These are phyloP conservation scores for Oxystoma pomonae DNA, from an alignment of 2,888 invertebrate genomes.

Conservation along the genomic window DNA sequence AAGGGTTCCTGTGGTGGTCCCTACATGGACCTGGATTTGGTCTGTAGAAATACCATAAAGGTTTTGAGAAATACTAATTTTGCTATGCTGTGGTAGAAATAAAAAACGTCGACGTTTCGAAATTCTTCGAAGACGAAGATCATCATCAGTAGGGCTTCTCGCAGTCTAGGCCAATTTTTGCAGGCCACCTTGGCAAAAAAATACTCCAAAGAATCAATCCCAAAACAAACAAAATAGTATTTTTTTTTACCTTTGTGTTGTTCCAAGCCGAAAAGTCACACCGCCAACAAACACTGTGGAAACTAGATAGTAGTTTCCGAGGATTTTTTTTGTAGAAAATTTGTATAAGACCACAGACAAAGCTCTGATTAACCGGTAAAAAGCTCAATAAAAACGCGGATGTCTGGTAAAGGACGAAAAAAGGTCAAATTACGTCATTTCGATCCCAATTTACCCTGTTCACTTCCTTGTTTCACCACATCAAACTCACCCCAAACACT, in stretches of 20 bases:
- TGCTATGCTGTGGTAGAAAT: too few species aligned
- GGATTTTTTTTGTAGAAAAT: not conserved
- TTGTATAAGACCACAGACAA: not conserved
- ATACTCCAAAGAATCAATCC: too few species aligned
- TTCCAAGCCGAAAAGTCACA: not conserved
- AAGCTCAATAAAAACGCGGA: not conserved
- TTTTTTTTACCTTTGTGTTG: not conserved
- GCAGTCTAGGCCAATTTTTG: too few species aligned
- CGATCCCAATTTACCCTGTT: not conserved
- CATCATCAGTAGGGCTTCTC: too few species aligned
- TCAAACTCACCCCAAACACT: not conserved
- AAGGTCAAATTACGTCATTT: not conserved
- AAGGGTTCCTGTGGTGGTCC: too few species aligned
- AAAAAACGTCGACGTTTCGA: too few species aligned
- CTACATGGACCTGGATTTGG: too few species aligned
- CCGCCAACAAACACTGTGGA: not conserved
- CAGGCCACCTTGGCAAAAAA: too few species aligned
- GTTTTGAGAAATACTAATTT: too few species aligned
- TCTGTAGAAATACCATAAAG: too few species aligned
- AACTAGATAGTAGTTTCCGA: not conserved
- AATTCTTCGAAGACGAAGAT: too few species aligned
- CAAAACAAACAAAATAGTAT: too few species aligned
- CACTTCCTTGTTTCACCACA: not conserved
- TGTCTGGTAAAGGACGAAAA: not conserved
- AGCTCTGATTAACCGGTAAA: not conserved